phyloP scores from a whole-genome alignment of 2,113 vertebrate genomes.

The Epinephelus moara region DNA sequence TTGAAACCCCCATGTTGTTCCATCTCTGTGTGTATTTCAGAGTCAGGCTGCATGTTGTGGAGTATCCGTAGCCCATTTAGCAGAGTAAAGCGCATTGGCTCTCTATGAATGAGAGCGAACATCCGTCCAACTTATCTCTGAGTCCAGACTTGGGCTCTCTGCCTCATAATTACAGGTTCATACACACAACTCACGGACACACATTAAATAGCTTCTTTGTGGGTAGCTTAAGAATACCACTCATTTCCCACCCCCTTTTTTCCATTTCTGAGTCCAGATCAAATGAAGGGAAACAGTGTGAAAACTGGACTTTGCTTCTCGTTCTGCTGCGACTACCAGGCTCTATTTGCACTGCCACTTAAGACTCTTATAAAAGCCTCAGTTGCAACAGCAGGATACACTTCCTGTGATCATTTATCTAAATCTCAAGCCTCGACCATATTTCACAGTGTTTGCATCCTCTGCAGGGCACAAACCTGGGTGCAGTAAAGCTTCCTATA shows the following conservation, averaged over 20 bases:
- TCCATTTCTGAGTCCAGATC: slow-evolving; percentile 48
- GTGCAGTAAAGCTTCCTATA: slow-evolving; percentile 46
- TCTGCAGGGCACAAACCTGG: slow-evolving; percentile 39
- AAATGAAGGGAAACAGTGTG: slow-evolving; percentile 56
- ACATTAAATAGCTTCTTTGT: slow-evolving; percentile 73
- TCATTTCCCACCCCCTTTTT: slow-evolving; percentile 42
- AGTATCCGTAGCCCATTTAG: slow-evolving; percentile 49
- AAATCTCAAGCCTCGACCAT: slow-evolving; percentile 20
- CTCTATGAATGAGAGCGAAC: slow-evolving; percentile 63
- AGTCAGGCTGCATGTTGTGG: slow-evolving; percentile 41
- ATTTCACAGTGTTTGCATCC: slow-evolving; percentile 48
- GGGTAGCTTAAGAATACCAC: slow-evolving; percentile 66
- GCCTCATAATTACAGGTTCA: slow-evolving; percentile 68
- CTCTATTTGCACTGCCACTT: slow-evolving; percentile 27
- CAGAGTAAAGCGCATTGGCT: slow-evolving; percentile 56
- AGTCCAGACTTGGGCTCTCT: slow-evolving; percentile 69
- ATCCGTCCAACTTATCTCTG: slow-evolving; percentile 77
- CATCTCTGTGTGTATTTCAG: slow-evolving; percentile 35
- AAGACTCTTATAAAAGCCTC: slow-evolving; percentile 33
- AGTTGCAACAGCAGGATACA: slow-evolving; percentile 9
- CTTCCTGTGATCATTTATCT: slow-evolving; percentile 41
- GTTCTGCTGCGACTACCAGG: slow-evolving; percentile 3
- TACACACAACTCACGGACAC: slow-evolving; percentile 58
- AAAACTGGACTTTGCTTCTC: slow-evolving; percentile 56
- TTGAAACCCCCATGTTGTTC: slow-evolving; percentile 24